Base-by-base conservation (phyloP, 53 echinoderm and acorn worm genomes). In the Patiria pectinifera region DNA sequence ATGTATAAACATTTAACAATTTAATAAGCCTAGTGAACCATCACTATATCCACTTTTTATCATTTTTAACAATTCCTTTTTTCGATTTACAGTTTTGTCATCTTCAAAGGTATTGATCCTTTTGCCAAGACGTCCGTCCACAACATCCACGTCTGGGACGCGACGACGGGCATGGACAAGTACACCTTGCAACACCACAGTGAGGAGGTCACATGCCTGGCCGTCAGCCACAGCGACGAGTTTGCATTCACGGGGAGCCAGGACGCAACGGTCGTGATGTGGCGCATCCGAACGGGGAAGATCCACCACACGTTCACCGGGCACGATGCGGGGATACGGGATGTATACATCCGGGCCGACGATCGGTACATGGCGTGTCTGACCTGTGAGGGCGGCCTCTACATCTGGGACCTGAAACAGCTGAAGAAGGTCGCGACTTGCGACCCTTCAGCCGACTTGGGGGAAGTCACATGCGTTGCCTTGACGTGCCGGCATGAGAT, bases 111-210 rank as follows among this genome's bases (percentile, higher is more conserved):
- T n/a, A 90, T 90, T 35, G 48, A 90, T 69, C 90, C 90, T 0
- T 90, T 90, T 23, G 80, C 90, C 24, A 81, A 90, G 81, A 69
- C 80, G 80, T 90, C 90, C n/a, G 63, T 90, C 1, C 53, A 84
- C 78, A 84, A 63, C 71, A 89, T 95, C 86, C 85, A 89, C 48
- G 45, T 89, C 15, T 95, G 95, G 95, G 92, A 95, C 53, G 86
- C 86, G 2, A 4, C 45, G 75, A 87, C 92, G 0, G 89, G 83
- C 16, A 91, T 79, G 2, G 88, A 88, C 66, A 76, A 86, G 44
- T 45, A 74, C 23, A 58, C 59, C 48, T 70, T 89, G 18, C 83
- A 66, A 4, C 59, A 66, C 25, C 95, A 95, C 21, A 92, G 47
- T 14, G 47, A 48, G 19, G 85, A 87, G 69, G 80, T 95, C 1